Evolutionary conservation across 2,113 vertebrate genomes (phyloP).

Genomic region (Cercopithecus mona): DNA sequence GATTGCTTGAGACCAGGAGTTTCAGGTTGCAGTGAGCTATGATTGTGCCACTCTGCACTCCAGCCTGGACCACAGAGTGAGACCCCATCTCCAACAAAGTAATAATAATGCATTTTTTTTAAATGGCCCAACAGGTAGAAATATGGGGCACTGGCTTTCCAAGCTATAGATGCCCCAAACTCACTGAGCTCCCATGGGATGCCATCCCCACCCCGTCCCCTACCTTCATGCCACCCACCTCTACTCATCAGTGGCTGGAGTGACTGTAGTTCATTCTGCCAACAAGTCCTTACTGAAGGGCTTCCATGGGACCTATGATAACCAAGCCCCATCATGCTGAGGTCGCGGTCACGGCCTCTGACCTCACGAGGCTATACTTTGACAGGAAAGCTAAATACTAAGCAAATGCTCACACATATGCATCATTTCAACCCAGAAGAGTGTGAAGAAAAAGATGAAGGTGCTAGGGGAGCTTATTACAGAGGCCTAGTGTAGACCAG

Average conservation of each 20-base stretch:
- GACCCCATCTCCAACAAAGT: no score
- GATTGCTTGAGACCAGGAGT: no score
- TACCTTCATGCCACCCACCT: background rate
- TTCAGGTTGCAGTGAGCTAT: no score
- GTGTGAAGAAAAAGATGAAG: background rate
- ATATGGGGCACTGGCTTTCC: background rate
- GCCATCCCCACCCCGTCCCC: rapidly evolving
- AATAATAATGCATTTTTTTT: no score
- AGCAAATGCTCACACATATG: background rate
- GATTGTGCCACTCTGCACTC: no score
- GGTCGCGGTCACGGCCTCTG: rapidly evolving
- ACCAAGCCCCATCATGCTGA: background rate
- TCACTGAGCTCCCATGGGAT: background rate
- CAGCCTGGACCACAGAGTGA: no score
- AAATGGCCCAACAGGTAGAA: background rate
- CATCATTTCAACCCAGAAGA: no score
- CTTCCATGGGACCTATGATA: background rate
- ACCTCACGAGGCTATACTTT: rapidly evolving
- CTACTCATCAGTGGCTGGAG: background rate
- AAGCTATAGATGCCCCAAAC: background rate
- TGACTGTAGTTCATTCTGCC: background rate
- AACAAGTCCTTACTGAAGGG: background rate
- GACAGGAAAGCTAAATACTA: background rate
- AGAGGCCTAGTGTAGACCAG: background rate
- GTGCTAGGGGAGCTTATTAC: background rate